Conservation (phyloP, 2,113 vertebrate species). For the Serinus canaria region DNA sequence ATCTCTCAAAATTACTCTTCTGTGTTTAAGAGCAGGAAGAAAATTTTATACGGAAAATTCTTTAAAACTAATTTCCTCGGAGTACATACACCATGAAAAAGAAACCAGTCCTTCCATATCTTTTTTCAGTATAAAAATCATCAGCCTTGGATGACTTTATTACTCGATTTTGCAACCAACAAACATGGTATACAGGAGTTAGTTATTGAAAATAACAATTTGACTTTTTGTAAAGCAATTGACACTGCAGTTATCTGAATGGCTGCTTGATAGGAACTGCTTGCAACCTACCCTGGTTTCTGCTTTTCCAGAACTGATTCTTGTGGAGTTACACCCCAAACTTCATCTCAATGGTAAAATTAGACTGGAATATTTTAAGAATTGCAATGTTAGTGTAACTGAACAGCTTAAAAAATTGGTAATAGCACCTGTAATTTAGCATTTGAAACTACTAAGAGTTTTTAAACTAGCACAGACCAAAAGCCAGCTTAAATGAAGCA, state of each 20-base stretch:
- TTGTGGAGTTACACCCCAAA: not conserved
- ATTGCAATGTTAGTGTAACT: not conserved
- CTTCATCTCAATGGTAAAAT: not conserved
- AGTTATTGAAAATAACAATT: not conserved
- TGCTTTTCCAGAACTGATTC: not conserved
- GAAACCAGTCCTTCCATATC: not conserved
- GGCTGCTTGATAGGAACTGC: not conserved
- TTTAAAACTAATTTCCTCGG: not conserved
- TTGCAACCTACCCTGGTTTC: conserved; percentile 10
- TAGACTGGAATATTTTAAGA: not conserved
- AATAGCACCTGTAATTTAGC: not conserved
- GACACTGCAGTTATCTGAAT: not conserved
- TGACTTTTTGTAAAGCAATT: conserved; percentile 45
- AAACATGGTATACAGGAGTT: not conserved
- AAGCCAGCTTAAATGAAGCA: not conserved
- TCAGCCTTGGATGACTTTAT: not conserved
- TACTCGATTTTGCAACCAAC: not conserved
- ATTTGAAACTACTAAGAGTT: not conserved
- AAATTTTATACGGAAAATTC: not conserved
- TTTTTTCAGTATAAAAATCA: not conserved
- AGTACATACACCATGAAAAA: not conserved
- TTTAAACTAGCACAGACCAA: conserved; percentile 11
- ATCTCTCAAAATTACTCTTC: not conserved
- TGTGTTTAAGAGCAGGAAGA: not conserved
- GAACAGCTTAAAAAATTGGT: not conserved